These are phyloP conservation scores for Gopherus evgoodei DNA, from an alignment of 2,113 vertebrate genomes.

Conservation along the genomic window DNA sequence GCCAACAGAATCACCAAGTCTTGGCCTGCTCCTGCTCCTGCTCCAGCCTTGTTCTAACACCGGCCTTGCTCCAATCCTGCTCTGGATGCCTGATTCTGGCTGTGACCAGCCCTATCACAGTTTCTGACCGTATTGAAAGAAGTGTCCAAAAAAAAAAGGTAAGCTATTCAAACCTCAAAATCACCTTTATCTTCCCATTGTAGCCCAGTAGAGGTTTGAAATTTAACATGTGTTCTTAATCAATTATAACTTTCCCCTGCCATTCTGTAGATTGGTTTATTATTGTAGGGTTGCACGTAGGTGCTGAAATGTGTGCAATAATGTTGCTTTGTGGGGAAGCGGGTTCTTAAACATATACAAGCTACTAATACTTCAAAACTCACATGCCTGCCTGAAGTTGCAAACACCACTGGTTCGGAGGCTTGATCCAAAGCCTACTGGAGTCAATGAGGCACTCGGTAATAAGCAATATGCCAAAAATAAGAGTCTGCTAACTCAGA, in stretches of 20 bases:
- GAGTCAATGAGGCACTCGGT: background rate
- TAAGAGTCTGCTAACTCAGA: background rate
- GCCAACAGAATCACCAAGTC: background rate
- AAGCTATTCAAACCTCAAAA: background rate
- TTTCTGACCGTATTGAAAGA: background rate
- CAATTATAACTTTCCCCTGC: background rate
- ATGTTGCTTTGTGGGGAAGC: background rate
- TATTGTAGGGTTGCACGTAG: background rate
- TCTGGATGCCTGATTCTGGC: background rate
- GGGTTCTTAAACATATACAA: background rate
- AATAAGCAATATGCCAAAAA: background rate
- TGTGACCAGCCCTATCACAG: background rate
- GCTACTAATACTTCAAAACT: background rate
- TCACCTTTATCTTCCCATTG: background rate
- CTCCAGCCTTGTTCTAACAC: background rate
- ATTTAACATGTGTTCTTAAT: background rate
- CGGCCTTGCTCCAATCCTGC: background rate
- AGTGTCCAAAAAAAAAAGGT: background rate
- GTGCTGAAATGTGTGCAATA: background rate
- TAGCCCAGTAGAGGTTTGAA: background rate
- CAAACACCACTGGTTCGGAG: background rate
- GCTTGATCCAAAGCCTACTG: background rate
- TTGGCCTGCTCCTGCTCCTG: background rate
- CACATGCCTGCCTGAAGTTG: background rate
- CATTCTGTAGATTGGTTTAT: background rate